Percentiles rank a stretch among this genome's conserved stretches.
These are phyloP conservation scores for Boleophthalmus pectinirostris DNA, from an alignment of 2,113 vertebrate genomes.

Conservation along the genomic window DNA sequence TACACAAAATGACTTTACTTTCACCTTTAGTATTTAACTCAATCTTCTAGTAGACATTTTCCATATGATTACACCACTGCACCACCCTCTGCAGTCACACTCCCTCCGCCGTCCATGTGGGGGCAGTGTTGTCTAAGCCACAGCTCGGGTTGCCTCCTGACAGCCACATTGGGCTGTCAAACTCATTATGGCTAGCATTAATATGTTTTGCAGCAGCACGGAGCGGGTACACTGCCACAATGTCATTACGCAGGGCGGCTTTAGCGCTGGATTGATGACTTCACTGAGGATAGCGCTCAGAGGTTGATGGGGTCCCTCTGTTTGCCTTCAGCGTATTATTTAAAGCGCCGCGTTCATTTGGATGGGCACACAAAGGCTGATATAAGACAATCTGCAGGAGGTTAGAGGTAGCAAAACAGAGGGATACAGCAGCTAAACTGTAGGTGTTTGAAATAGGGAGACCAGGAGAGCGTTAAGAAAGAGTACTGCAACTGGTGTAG, in stretches of 20 bases:
- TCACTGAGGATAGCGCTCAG: conserved; percentile 69
- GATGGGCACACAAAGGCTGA: conserved; percentile 37
- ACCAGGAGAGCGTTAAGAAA: too few relatives aligned
- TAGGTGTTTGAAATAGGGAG: too few relatives aligned
- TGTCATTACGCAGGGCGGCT: conserved; percentile 71
- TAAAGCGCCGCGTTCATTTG: conserved; percentile 64
- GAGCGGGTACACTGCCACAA: conserved; percentile 65
- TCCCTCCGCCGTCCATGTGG: conserved; percentile 62
- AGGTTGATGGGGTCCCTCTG: conserved; percentile 73
- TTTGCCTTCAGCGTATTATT: conserved; percentile 74
- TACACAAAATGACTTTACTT: too few relatives aligned
- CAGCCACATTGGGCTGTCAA: conserved; percentile 69
- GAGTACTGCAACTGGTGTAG: too few relatives aligned
- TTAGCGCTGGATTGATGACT: conserved; percentile 72
- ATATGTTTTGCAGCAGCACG: conserved; percentile 74
- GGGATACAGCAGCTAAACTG: not conserved
- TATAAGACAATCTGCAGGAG: not conserved
- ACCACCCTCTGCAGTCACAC: conserved; percentile 45
- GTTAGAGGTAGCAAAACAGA: not conserved
- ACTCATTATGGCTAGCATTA: conserved; percentile 70
- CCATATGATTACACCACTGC: conserved; percentile 23
- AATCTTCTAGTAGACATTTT: not conserved
- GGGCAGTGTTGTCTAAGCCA: conserved; percentile 68
- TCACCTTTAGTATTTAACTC: too few relatives aligned
- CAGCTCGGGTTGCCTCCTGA: conserved; percentile 20